A percentile compares a stretch with the other conserved stretches of the same genome.
phyloP scores from a whole-genome alignment of 2,113 vertebrate genomes.

The Chunga burmeisteri region DNA sequence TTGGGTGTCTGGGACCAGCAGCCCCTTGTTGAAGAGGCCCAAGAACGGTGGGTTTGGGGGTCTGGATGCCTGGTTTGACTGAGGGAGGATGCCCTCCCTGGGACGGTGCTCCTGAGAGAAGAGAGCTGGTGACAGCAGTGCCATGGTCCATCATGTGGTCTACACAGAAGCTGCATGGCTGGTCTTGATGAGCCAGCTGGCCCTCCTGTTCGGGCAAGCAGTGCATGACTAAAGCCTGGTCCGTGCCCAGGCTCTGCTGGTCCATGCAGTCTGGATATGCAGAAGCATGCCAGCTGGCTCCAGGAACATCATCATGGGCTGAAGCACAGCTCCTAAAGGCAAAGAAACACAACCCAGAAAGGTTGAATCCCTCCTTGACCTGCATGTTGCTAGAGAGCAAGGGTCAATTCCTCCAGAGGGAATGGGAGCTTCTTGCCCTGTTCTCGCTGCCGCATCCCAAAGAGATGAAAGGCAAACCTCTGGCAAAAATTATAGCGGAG shows the following conservation, averaged over 20 bases:
- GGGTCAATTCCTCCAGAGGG: neutral
- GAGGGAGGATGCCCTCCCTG: neutral
- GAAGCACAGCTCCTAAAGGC: neutral
- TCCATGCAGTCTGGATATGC: neutral
- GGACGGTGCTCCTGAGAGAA: neutral
- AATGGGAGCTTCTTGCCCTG: neutral
- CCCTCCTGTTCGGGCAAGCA: neutral
- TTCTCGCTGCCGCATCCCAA: neutral
- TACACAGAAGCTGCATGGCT: neutral
- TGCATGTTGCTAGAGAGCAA: neutral
- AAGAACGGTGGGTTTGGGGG: neutral
- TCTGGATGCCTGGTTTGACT: neutral
- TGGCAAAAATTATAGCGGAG: neutral
- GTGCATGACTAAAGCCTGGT: neutral
- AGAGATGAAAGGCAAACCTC: conserved; percentile 26
- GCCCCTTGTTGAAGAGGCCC: neutral
- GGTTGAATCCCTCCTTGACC: neutral
- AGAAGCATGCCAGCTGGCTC: neutral
- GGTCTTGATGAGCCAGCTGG: neutral
- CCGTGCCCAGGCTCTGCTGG: neutral
- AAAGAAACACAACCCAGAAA: neutral
- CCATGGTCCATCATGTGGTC: neutral
- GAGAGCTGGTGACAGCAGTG: neutral
- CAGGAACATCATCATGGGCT: accelerated
- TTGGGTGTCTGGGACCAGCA: neutral